Evolutionary conservation across 2,888 invertebrate genomes (phyloP).

Genomic region (Patella pellucida): DNA sequence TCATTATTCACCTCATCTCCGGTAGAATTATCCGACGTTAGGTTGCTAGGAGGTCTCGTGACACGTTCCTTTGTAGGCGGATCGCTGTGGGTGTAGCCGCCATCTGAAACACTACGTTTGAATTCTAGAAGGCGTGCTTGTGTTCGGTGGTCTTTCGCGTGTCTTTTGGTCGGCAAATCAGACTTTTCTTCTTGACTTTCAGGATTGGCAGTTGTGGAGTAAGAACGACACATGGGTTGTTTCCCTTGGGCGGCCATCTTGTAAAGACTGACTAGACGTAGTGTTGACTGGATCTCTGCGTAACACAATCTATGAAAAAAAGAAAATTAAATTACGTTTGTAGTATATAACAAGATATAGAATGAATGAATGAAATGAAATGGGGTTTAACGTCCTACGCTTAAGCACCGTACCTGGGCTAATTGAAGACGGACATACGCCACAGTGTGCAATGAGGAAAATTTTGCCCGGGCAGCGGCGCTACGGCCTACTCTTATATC

Average conservation of each 20-base stretch:
- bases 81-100: background rate
- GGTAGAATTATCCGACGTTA: background rate
- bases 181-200: background rate
- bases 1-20: background rate
- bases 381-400: no score
- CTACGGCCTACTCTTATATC: no score
- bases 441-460: no score
- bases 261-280: background rate
- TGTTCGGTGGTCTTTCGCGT: background rate
- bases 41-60: background rate
- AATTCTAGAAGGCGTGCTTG: background rate
- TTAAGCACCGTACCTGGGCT: no score
- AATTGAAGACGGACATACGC: no score
- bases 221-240: conserved; percentile 7
- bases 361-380: no score
- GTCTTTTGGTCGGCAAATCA: background rate
- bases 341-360: no score
- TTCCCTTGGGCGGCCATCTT: conserved; percentile 7
- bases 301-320: no score
- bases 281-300: no score
- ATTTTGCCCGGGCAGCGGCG: no score
- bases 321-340: no score
- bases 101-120: conserved; percentile 1
- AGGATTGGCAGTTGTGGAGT: background rate
- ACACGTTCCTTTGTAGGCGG: background rate